phyloP scores from a whole-genome alignment of 2,888 invertebrate genomes.

The Boloria euphrosyne region DNA sequence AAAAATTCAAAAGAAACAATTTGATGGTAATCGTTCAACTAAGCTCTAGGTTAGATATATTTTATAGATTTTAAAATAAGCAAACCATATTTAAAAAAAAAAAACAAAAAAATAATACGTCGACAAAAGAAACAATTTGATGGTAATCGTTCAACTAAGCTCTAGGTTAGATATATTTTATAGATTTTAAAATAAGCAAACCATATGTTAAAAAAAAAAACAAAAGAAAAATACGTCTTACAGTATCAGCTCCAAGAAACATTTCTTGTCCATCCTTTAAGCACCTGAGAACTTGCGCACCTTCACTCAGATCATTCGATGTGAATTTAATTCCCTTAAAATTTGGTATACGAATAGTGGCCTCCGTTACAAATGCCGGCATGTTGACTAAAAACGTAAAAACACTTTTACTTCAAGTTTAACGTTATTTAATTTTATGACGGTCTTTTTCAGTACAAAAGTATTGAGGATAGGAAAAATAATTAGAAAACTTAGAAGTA shows the following conservation, averaged over 20 bases:
- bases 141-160: no score
- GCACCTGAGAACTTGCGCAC: slow-evolving; percentile 80
- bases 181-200: no score
- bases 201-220: no score
- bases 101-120: slow-evolving; percentile 22
- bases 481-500: not conserved
- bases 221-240: slow-evolving; percentile 59
- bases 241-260: slow-evolving; percentile 87
- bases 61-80: no score
- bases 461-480: not conserved
- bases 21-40: no score
- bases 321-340: slow-evolving; percentile 93
- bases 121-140: no score
- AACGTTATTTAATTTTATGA: not conserved
- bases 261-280: slow-evolving; percentile 78
- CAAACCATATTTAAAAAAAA: no score
- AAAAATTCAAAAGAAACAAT: no score
- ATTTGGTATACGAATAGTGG: slow-evolving; percentile 85
- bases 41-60: no score
- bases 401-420: not conserved
- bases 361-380: slow-evolving; percentile 85
- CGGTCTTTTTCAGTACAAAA: not conserved
- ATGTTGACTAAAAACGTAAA: slow-evolving; percentile 83
- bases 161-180: no score
- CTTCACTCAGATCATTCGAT: slow-evolving; percentile 86